Evolutionary conservation across 2,113 vertebrate species (phyloP).

Genomic region (Scartelaos histophorus): DNA sequence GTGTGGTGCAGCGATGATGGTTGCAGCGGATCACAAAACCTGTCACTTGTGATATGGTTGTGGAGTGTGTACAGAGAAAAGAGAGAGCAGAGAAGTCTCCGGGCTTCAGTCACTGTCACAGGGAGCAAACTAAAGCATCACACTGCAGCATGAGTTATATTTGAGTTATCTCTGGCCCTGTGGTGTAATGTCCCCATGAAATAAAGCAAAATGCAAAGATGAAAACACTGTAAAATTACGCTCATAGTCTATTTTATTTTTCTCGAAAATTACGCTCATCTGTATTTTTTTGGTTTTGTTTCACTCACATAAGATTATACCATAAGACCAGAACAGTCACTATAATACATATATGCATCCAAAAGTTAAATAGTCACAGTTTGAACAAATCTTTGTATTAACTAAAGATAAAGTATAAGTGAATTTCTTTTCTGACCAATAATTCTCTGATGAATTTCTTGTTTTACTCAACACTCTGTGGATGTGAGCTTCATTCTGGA

Average conservation of each 20-base stretch:
- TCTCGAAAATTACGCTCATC: too few relatives aligned
- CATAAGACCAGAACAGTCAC: too few relatives aligned
- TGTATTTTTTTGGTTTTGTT: neutral
- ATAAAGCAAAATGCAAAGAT: neutral
- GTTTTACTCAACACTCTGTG: neutral
- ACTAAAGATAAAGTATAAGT: neutral
- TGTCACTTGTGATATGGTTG: constrained; percentile 10
- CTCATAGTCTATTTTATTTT: too few relatives aligned
- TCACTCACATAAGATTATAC: too few relatives aligned
- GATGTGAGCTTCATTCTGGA: constrained; percentile 56
- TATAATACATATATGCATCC: too few relatives aligned
- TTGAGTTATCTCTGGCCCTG: neutral
- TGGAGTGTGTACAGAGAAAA: neutral
- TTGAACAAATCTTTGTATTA: too few relatives aligned
- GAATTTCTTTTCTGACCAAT: neutral
- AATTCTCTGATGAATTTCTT: neutral
- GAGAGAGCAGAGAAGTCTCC: neutral
- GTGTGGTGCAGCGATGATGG: neutral
- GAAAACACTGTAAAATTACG: neutral
- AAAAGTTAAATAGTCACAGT: too few relatives aligned
- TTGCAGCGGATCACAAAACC: neutral
- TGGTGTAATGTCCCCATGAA: neutral
- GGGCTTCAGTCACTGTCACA: constrained; percentile 1
- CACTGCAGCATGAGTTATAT: neutral
- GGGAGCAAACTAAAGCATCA: neutral